Percentiles rank a stretch among this genome's conserved stretches.
Evolutionary conservation across 2,888 invertebrate genomes (phyloP).

Genomic region (Dendrolimus houi): DNA sequence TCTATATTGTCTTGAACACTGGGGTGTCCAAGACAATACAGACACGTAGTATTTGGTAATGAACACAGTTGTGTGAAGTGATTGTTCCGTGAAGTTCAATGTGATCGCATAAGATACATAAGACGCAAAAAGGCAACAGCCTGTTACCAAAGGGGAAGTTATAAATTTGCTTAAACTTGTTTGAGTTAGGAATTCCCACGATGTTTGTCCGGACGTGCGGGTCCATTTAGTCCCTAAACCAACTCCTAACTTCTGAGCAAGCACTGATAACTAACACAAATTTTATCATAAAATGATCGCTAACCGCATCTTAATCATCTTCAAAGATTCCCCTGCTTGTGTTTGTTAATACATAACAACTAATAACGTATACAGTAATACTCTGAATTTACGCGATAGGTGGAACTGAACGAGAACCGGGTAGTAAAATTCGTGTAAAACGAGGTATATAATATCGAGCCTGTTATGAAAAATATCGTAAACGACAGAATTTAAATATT

Average conservation of each 20-base stretch:
- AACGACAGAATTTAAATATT: too few relatives aligned
- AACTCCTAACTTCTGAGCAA: conserved; percentile 56
- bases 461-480: too few relatives aligned
- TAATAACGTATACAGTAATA: not conserved
- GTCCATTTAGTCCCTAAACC: conserved; percentile 64
- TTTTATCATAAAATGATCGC: conserved; percentile 38
- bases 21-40: too few relatives aligned
- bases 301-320: conserved; percentile 1
- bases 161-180: conserved; percentile 72
- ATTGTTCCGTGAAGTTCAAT: too few relatives aligned
- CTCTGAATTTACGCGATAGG: too few relatives aligned
- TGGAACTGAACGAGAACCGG: too few relatives aligned
- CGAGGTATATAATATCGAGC: too few relatives aligned
- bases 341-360: not conserved
- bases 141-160: conserved; percentile 58
- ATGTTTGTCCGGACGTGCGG: conserved; percentile 71
- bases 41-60: too few relatives aligned
- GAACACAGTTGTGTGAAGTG: too few relatives aligned
- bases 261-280: conserved; percentile 46
- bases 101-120: not conserved
- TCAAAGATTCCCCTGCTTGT: not conserved
- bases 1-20: too few relatives aligned
- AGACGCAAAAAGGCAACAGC: conserved; percentile 35
- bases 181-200: conserved; percentile 65
- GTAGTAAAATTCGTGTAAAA: too few relatives aligned